Percentiles rank a stretch among this genome's conserved stretches.
phyloP scores from a whole-genome alignment of 2,797 vertebrate species.

The Babyrousa celebensis region DNA sequence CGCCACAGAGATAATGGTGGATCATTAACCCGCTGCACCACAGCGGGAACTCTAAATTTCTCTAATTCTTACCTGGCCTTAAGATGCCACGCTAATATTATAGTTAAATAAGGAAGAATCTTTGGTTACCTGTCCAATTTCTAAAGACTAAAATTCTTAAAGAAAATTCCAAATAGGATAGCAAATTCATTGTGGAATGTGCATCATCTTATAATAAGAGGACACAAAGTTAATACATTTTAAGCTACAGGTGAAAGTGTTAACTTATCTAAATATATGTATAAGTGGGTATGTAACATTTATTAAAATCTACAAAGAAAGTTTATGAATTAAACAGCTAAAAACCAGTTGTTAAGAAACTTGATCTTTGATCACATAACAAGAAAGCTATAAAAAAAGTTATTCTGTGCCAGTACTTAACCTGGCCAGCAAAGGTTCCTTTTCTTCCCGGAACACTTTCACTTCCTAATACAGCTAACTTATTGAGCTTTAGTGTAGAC shows the following conservation, averaged over 20 bases:
- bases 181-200: slow-evolving; percentile 27
- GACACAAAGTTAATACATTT: slow-evolving; percentile 10
- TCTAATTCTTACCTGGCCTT: slow-evolving; percentile 52
- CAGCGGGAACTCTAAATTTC: background rate
- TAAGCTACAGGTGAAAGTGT: slow-evolving; percentile 40
- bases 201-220: background rate
- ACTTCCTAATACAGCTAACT: slow-evolving; percentile 34
- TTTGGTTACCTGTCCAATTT: slow-evolving; percentile 28
- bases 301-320: slow-evolving; percentile 47
- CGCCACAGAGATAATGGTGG: too few relatives aligned
- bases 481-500: slow-evolving; percentile 56
- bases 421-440: background rate
- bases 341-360: slow-evolving; percentile 51
- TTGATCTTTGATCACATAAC: slow-evolving; percentile 51
- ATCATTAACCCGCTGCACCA: too few relatives aligned
- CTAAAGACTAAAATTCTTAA: slow-evolving; percentile 59
- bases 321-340: slow-evolving; percentile 37
- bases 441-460: background rate
- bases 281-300: background rate
- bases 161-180: slow-evolving; percentile 36
- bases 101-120: slow-evolving; percentile 37
- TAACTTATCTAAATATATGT: slow-evolving; percentile 32
- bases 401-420: background rate
- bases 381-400: slow-evolving; percentile 37
- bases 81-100: background rate